phyloP scores from a whole-genome alignment of 1,140 invertebrate genomes.

The Drosophila sulfurigaster region DNA sequence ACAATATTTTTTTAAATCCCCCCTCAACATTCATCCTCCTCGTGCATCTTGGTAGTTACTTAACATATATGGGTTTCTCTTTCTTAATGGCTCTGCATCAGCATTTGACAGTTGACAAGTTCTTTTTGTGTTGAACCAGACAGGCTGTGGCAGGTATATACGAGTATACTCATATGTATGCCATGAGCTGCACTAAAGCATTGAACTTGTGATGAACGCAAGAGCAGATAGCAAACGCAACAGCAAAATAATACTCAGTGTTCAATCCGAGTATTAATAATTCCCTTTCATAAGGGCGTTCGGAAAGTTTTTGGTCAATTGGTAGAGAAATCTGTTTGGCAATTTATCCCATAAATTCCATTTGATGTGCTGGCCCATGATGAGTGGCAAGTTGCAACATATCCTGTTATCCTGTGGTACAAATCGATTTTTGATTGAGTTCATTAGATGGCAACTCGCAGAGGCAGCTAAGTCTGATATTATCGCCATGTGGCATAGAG shows the following conservation, averaged over 20 bases:
- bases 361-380: constrained; percentile 62
- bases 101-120: constrained; percentile 82
- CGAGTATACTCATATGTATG: constrained; percentile 15
- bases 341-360: constrained; percentile 81
- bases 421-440: constrained; percentile 85
- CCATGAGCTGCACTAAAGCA: constrained; percentile 36
- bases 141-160: constrained; percentile 11
- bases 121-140: constrained; percentile 59
- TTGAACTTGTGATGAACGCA: constrained; percentile 58
- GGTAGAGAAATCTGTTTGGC: constrained; percentile 61
- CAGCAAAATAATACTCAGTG: background rate
- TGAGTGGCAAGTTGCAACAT: constrained; percentile 13
- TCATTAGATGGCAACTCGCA: constrained; percentile 71
- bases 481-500: constrained; percentile 55
- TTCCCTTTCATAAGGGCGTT: constrained; percentile 66
- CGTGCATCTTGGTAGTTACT: constrained; percentile 36
- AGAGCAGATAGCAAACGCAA: background rate
- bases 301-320: constrained; percentile 29
- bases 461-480: constrained; percentile 54
- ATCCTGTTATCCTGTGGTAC: constrained; percentile 55
- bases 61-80: constrained; percentile 58
- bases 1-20: constrained; percentile 72
- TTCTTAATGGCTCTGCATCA: constrained; percentile 79
- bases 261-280: constrained; percentile 62
- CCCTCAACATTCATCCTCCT: background rate